Conservation (phyloP, 2,888 invertebrate species). For the Amiota communis region DNA sequence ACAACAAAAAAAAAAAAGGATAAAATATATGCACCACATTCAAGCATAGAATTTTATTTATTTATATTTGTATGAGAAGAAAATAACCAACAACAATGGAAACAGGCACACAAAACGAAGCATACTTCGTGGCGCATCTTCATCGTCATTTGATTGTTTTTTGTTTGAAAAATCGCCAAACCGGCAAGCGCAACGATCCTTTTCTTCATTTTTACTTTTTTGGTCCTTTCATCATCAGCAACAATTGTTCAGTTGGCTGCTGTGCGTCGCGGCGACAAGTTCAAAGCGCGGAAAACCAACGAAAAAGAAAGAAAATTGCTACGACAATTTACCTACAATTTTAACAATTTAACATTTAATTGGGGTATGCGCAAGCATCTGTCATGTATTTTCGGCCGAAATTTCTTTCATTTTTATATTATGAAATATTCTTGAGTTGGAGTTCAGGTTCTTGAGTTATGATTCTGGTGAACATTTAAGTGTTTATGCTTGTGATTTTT, state of each 20-base stretch:
- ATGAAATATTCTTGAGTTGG: neutral
- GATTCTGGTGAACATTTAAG: neutral
- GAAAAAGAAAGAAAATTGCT: neutral
- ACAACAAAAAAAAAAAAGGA: neutral
- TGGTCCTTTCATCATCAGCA: conserved; percentile 60
- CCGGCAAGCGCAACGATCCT: conserved; percentile 31
- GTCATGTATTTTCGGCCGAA: no score
- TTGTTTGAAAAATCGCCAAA: conserved; percentile 1
- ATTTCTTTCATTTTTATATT: no score
- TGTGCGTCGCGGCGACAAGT: conserved; percentile 55
- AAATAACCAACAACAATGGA: neutral
- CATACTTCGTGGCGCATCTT: conserved; percentile 15
- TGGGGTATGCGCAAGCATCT: no score
- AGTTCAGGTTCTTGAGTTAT: no score
- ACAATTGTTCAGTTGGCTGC: conserved; percentile 68
- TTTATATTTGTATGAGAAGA: neutral
- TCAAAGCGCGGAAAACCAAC: conserved; percentile 34
- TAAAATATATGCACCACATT: neutral
- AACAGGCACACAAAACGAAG: neutral
- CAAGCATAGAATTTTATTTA: neutral
- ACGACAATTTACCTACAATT: no score
- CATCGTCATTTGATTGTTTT: neutral
- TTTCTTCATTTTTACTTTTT: neutral
- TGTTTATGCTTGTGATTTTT: conserved; percentile 8
- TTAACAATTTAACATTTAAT: no score